Evolutionary conservation across 2,888 invertebrate species (phyloP), one percentile per base, ranked within the genome.

Genomic region (Diarsia dahlii): DNA sequence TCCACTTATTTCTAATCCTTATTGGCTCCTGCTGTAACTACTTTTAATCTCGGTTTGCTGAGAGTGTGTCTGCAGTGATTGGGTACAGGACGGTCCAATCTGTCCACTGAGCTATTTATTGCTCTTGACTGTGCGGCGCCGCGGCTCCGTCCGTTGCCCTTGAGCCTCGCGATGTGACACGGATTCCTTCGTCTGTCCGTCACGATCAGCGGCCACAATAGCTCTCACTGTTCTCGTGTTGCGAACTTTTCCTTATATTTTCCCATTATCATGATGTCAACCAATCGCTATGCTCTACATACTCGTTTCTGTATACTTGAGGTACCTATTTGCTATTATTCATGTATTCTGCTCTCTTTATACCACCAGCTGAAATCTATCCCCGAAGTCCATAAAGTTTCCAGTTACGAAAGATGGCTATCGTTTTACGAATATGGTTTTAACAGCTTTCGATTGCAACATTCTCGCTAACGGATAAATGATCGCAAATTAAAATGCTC

Each of bases 141-240:
- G 66, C 34, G 39, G 60, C 69, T 73, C 74, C 65, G 77, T 70
- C 85, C 78, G 80, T 80, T 87, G 92, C 90, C 92, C 93, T 92
- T 93, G 92, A 88, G 86, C 88, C 80, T 85, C 89, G 87, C 89
- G 90, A 87, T 87, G 86, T 88, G 89, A 87, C 88, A 87, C 87
- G 82, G 80, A 89, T 89, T 87, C 87, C 86, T 84, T 79, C 48
- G 70, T 52, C 73, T 72, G 70, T 67, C 77, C 81, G 78, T 80
- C 77, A 74, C 74, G 63, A 84, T 76, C 64, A 71, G 10, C 28
- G 66, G 56, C 71, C 74, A 80, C 76, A 72, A 50, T 64, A 76
- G 48, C 74, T 75, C 74, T 84, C 76, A 76, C 76, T 70, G 74
- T 76, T 48, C 74, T 85, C 66, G 50, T 69, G 54, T 79, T 80